These are phyloP conservation scores for Anas bahamensis DNA, from an alignment of 2,797 vertebrate species.

Conservation along the genomic window DNA sequence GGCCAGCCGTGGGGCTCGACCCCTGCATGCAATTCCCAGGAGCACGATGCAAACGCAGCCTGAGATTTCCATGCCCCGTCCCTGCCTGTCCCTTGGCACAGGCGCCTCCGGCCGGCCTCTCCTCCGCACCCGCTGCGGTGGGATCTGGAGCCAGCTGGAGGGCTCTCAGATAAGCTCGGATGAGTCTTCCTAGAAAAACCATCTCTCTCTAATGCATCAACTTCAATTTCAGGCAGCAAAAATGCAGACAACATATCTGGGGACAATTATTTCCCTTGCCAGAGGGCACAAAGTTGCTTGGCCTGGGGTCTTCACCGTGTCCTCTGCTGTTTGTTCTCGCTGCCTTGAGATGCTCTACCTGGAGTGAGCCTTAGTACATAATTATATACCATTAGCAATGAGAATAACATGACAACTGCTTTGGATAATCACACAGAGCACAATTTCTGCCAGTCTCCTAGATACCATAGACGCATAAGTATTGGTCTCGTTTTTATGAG, in stretches of 20 bases:
- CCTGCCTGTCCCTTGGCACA: not conserved
- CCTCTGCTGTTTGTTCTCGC: constrained; percentile 33
- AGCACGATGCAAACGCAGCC: rapidly evolving
- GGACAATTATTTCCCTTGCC: constrained; percentile 65
- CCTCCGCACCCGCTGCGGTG: constrained; percentile 41
- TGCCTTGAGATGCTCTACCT: constrained; percentile 51
- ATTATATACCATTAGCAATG: constrained; percentile 49
- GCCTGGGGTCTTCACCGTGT: not conserved
- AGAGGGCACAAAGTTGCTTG: constrained; percentile 45
- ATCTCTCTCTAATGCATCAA: not conserved
- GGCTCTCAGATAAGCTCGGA: constrained; percentile 23
- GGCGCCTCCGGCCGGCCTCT: constrained; percentile 22
- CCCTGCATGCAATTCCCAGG: too few relatives aligned
- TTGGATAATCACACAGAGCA: constrained; percentile 45
- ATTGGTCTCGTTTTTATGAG: not conserved
- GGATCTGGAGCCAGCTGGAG: constrained; percentile 30
- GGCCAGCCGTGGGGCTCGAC: too few relatives aligned
- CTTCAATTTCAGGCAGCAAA: constrained; percentile 8
- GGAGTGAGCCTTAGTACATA: constrained; percentile 57
- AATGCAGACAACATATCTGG: not conserved
- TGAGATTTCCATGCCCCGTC: not conserved
- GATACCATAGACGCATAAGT: constrained; percentile 45
- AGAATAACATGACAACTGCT: constrained; percentile 58
- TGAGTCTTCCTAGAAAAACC: constrained; percentile 31
- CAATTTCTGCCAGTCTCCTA: constrained; percentile 59